Conservation (phyloP, 2,888 invertebrate species). For the Parochlus steinenii region DNA sequence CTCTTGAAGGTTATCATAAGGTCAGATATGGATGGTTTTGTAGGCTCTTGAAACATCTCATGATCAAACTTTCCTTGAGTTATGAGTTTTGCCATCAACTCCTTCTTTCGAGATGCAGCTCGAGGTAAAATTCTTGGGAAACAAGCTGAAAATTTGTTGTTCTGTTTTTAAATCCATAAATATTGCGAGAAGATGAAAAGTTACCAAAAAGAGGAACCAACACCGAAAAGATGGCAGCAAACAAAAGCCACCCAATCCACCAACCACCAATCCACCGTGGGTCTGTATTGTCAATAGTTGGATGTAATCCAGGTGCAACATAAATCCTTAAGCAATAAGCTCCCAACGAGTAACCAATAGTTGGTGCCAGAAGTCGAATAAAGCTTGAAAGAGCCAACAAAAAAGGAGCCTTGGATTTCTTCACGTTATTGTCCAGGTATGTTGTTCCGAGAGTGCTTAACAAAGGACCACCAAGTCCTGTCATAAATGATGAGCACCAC, state of each 20-base stretch:
- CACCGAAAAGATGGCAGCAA: constrained; percentile 34
- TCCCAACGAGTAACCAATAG: constrained; percentile 39
- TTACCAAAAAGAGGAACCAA: constrained; percentile 35
- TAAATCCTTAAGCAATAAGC: constrained; percentile 39
- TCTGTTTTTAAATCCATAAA: neutral
- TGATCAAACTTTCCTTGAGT: neutral
- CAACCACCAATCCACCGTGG: constrained; percentile 55
- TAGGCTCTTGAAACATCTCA: neutral
- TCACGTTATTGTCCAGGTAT: constrained; percentile 48
- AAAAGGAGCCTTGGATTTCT: constrained; percentile 42
- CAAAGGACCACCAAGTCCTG: constrained; percentile 41
- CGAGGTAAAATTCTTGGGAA: constrained; percentile 45
- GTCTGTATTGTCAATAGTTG: constrained; percentile 39
- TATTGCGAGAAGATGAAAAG: neutral
- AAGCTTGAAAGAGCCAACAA: constrained; percentile 42
- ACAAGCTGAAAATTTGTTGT: constrained; percentile 23
- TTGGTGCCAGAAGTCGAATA: constrained; percentile 41
- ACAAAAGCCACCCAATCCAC: constrained; percentile 51
- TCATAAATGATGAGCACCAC: constrained; percentile 41
- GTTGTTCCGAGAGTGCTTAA: constrained; percentile 44
- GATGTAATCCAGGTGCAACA: constrained; percentile 37
- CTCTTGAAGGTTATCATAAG: constrained; percentile 38
- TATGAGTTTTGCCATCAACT: neutral
- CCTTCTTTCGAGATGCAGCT: constrained; percentile 30
- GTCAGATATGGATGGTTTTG: constrained; percentile 25